phyloP scores from a whole-genome alignment of 1,140 invertebrate genomes.

The Argopecten irradians region DNA sequence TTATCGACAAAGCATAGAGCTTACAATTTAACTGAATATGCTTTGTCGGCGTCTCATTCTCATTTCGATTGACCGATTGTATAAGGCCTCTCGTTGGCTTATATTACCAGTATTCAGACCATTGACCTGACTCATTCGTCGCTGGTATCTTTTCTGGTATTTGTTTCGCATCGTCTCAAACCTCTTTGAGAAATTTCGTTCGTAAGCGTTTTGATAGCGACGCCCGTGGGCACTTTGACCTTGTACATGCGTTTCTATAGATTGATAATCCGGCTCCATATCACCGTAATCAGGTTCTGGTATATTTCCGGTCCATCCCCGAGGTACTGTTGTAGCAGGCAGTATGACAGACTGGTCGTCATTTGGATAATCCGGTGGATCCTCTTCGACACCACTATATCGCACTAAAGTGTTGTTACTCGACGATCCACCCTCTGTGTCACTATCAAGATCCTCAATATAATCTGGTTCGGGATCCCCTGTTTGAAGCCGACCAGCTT shows the following conservation, averaged over 20 bases:
- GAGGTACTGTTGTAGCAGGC: neutral
- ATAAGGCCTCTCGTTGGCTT: neutral
- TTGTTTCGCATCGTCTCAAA: conserved; percentile 36
- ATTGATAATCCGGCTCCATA: conserved; percentile 25
- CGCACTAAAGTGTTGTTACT: neutral
- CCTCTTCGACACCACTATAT: no score
- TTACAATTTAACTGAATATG: neutral
- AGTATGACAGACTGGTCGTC: neutral
- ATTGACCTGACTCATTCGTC: neutral
- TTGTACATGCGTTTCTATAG: neutral
- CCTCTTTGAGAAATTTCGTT: conserved; percentile 30
- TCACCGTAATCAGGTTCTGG: neutral
- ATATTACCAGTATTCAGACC: neutral
- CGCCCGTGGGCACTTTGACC: neutral
- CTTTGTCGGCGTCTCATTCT: neutral
- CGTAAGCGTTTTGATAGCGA: conserved; percentile 18
- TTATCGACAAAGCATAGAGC: no score
- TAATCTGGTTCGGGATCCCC: neutral
- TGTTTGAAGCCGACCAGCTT: conserved; percentile 36
- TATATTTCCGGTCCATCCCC: neutral
- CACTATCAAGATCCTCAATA: neutral
- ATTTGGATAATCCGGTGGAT: conserved; percentile 26
- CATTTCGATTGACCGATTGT: neutral
- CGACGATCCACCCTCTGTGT: neutral
- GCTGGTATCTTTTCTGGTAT: neutral